These are phyloP conservation scores for Aphis gossypii DNA, from an alignment of 1,140 invertebrate genomes.

Conservation along the genomic window DNA sequence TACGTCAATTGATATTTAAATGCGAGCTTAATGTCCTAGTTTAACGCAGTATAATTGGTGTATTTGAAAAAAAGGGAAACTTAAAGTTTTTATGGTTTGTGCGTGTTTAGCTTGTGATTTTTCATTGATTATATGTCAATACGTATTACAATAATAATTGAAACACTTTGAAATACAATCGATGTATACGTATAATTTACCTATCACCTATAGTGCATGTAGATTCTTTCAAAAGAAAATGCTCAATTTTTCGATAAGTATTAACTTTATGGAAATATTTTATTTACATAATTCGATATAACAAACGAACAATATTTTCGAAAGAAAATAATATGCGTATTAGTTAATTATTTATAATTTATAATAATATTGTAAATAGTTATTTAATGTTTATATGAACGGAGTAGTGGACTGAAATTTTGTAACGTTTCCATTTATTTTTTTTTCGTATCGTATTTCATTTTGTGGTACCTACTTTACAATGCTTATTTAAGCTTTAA, in stretches of 20 bases:
- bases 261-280: neutral
- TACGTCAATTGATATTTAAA: slow-evolving; percentile 14
- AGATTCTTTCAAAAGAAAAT: neutral
- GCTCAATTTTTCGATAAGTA: neutral
- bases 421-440: neutral
- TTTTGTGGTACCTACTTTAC: neutral
- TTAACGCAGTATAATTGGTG: neutral
- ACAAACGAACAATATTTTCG: neutral
- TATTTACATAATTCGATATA: neutral
- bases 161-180: neutral
- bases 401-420: neutral
- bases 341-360: neutral
- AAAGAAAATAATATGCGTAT: neutral
- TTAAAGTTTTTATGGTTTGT: neutral
- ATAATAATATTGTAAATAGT: neutral
- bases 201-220: neutral
- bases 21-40: neutral
- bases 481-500: neutral
- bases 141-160: neutral
- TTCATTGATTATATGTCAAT: slow-evolving; percentile 1
- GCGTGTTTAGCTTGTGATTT: neutral
- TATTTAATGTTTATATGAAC: neutral
- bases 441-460: too few relatives aligned
- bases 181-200: neutral
- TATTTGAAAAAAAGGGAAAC: neutral